Evolutionary conservation across 2,113 vertebrate genomes (phyloP), one percentile per base, ranked within the genome.

Genomic region (Apodemus speciosus): DNA sequence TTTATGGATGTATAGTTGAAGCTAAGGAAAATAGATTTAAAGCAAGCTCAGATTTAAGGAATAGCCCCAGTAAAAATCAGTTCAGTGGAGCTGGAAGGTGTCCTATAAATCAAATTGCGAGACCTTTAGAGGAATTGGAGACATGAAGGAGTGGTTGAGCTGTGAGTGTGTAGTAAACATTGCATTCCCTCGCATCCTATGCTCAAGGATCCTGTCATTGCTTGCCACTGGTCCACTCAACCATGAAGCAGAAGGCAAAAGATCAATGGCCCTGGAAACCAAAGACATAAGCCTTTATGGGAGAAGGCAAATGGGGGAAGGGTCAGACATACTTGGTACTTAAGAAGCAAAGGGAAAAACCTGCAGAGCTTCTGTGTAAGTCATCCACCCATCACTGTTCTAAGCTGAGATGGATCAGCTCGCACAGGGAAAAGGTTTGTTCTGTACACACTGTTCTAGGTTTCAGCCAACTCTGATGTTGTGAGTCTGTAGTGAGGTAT

Each of bases 131-230:
- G 32, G 11, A 46, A 10, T 15, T 53, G 20, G 30, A 25, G n/a
- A 23, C 10, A 3, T 1, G 0, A 25, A 23, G 5, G 3, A 64
- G 6, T 2, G 18, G 1, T 73, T 81, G 10, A 6, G 2, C 25
- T 80, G 7, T 35, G 35, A 71, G 16, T 3, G 58, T 77, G 0
- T 8, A 43, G 35, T 68, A 62, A 62, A 40, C 10, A 30, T 7
- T 15, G 18, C 18, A 3, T 7, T 9, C 23, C 51, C 1, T 71
- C 64, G n/a, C 21, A 2, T 75, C 10, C 14, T 7, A 46, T 20
- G 79, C 10, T 40, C 18, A 1, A 13, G 0, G 53, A 21, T 46
- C 75, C 62, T 69, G 8, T n/a, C 21, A 46, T 6, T 49, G 4
- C 72, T 6, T 89, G 11, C 20, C 30, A 84, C 23, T 23, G 2